Base-by-base conservation (phyloP, 2,888 invertebrate genomes). In the Tetragonisca angustula region DNA sequence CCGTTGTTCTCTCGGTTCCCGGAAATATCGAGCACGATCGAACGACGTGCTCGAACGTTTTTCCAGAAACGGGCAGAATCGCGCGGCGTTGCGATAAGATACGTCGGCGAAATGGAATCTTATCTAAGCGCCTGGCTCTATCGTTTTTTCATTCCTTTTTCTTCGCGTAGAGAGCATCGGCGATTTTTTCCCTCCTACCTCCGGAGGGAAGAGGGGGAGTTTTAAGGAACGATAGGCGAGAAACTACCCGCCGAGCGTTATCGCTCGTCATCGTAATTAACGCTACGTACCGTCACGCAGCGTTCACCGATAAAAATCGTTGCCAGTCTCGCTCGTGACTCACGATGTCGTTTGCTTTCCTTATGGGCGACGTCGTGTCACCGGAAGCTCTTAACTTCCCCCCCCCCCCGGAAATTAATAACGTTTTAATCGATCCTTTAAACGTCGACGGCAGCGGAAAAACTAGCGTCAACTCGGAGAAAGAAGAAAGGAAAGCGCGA, bases 231-330 rank as follows among this genome's bases (percentile, higher is more conserved):
- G 87, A 76, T 80, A 79, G 76, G 64, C 73, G 70, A 56, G 73
- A 32, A 71, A 70, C 62, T 76, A 72, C 68, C 64, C 54, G 74
- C 70, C 72, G 43, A 43, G 43, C 27, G 75, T 87, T 88, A 87
- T 90, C 87, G 79, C 72, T 73, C 72, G 84, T 79, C 79, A 87
- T 86, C 90, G 77, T 90, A 87, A 89, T 84, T 89, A 88, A 90
- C 84, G 88, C 43, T 43, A 43, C 85, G 90, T 88, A 90, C 90
- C 87, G 84, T 84, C 89, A 85, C 84, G 83, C 72, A 81, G 81
- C 43, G 43, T 43, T 43, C 43, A 9, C 76, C 77, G 87, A 87
- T 87, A 87, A 87, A 87, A 87, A 87, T 87, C 85, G 68, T 82
- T 67, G 43, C 49, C 32, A 65, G 70, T 64, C 43, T 11, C 62